These are phyloP conservation scores for Oryctes rhinoceros DNA, from an alignment of 1,140 invertebrate genomes.

Conservation along the genomic window DNA sequence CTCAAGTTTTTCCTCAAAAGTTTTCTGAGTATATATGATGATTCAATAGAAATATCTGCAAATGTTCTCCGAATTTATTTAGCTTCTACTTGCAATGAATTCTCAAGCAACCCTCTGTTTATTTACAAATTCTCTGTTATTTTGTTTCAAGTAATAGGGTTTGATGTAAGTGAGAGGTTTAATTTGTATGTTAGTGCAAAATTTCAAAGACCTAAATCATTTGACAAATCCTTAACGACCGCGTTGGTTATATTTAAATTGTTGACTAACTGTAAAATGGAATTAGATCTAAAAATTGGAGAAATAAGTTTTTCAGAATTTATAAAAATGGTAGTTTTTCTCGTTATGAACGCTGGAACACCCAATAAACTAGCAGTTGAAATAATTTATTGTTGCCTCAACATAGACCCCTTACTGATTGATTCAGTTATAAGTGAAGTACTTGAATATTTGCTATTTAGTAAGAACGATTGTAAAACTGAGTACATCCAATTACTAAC, in stretches of 20 bases:
- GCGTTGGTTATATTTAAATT: constrained; percentile 51
- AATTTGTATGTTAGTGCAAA: constrained; percentile 38
- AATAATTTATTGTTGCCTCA: constrained; percentile 6
- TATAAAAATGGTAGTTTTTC: background rate
- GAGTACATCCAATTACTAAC: constrained; percentile 46
- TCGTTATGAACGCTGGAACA: background rate
- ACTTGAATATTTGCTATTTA: constrained; percentile 27
- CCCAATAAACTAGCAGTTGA: background rate
- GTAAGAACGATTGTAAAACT: constrained; percentile 19
- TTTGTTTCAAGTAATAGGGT: constrained; percentile 50
- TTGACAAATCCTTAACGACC: constrained; percentile 40
- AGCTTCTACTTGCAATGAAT: background rate
- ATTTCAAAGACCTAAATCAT: background rate
- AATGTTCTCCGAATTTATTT: background rate
- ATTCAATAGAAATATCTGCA: background rate
- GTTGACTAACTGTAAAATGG: constrained; percentile 51
- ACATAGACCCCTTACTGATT: constrained; percentile 32
- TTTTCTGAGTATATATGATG: background rate
- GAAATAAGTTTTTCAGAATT: constrained; percentile 7
- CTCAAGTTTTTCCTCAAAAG: background rate
- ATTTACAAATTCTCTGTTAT: constrained; percentile 52
- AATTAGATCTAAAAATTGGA: constrained; percentile 29
- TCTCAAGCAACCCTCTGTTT: background rate
- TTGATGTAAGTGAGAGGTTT: constrained; percentile 43
- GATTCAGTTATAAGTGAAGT: constrained; percentile 12